phyloP scores from a whole-genome alignment of 2,113 vertebrate species.

The Muntiacus muntjak region DNA sequence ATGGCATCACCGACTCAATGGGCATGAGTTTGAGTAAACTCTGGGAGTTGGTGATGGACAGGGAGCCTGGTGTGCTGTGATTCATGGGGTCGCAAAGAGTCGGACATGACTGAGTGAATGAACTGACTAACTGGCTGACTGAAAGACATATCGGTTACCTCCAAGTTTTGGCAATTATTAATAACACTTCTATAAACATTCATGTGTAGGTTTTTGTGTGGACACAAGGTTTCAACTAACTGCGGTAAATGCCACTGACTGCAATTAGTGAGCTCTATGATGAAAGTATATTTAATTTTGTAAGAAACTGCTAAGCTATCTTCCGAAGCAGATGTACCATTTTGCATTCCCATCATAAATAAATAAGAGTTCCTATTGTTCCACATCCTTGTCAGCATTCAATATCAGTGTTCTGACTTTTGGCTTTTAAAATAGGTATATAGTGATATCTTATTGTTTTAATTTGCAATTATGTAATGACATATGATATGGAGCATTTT shows the following conservation, averaged over 20 bases:
- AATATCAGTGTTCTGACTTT: not conserved
- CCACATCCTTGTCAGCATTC: not conserved
- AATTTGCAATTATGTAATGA: not conserved
- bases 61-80: too few relatives aligned
- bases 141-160: not conserved
- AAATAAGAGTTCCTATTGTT: not conserved
- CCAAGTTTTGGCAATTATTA: not conserved
- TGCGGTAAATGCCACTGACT: not conserved
- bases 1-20: too few relatives aligned
- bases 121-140: not conserved
- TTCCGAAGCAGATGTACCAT: not conserved
- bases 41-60: too few relatives aligned
- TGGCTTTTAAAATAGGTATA: not conserved
- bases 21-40: too few relatives aligned
- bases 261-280: not conserved
- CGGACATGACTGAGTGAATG: too few relatives aligned
- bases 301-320: not conserved
- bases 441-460: not conserved
- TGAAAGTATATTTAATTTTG: not conserved
- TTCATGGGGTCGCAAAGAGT: too few relatives aligned
- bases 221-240: not conserved
- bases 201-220: not conserved
- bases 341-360: not conserved
- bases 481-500: not conserved
- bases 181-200: not conserved